Evolutionary conservation across 2,888 invertebrate genomes (phyloP).

Genomic region (Drosophila pullipes): DNA sequence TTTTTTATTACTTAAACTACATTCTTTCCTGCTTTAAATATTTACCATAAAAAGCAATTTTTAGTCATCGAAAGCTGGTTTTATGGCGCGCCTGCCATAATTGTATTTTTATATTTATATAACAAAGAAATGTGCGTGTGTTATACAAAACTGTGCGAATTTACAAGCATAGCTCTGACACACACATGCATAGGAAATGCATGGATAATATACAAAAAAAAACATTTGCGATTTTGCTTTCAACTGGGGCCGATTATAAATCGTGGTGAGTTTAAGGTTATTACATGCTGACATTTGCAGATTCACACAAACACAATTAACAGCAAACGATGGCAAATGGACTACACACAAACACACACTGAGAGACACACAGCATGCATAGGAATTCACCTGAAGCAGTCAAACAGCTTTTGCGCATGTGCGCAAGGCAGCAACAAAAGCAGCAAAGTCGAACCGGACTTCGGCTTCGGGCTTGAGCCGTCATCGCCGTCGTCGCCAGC

Average conservation of each 20-base stretch:
- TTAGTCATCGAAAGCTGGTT: neutral
- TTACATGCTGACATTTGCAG: conserved; percentile 25
- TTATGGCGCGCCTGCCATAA: neutral
- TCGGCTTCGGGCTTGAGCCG: conserved; percentile 29
- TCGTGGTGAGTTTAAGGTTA: conserved; percentile 13
- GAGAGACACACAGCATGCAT: too few relatives aligned
- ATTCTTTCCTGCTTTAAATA: neutral
- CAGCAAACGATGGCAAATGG: conserved; percentile 10
- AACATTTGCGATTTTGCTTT: neutral
- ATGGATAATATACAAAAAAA: neutral
- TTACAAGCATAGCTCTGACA: neutral
- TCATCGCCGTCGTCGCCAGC: neutral
- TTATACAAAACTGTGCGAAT: neutral
- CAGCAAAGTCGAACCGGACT: conserved; percentile 3
- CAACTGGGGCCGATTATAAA: neutral
- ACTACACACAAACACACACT: neutral
- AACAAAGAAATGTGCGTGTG: neutral
- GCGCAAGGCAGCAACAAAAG: conserved; percentile 11
- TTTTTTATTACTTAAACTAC: neutral
- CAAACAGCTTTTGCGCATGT: conserved; percentile 53
- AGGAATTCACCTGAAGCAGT: conserved; percentile 55
- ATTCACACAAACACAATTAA: conserved; percentile 3
- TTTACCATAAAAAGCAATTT: neutral
- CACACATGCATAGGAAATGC: neutral
- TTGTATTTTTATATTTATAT: neutral